Base-by-base conservation (phyloP, 1,140 invertebrate species). In the Xylocopa sonorina region DNA sequence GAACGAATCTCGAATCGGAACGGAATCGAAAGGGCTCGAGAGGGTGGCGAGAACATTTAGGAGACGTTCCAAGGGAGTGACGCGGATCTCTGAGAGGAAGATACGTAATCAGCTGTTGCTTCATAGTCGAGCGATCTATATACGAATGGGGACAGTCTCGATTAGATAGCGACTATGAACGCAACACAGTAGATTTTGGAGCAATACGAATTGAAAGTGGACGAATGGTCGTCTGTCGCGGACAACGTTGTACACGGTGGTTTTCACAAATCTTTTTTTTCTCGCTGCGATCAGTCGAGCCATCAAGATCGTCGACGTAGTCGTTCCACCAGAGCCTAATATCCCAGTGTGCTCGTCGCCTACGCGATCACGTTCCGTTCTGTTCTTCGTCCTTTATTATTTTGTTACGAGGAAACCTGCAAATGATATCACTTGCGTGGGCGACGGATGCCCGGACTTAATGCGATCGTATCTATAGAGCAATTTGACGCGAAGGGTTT, bases 61-160 rank as follows among this genome's bases (percentile, higher is more conserved):
- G 29, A 58, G 29, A 58, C 29, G 29, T 58, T 58, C 29, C 12
- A 58, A 32, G 18, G 18, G 29, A 34, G 1, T n/a, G n/a, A n/a
- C n/a, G n/a, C n/a, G n/a, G n/a, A n/a, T n/a, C n/a, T n/a, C n/a
- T n/a, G n/a, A n/a, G n/a, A n/a, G n/a, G n/a, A n/a, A n/a, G n/a
- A n/a, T n/a, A n/a, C n/a, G n/a, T n/a, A n/a, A n/a, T 58, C 29
- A 58, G 29, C 32, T 58, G 18, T 58, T 58, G 55, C 55, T 32
- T 18, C 29, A 58, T 34, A 58, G 29, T 34, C 29, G 55, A 14
- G 29, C 29, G 32, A 34, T 34, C 18, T 24, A n/a, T n/a, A n/a
- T n/a, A 34, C 29, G 29, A 58, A 58, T 18, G 55, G 55, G 55
- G 18, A 34, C 32, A 21, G 55, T 58, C 14, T 58, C 27, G 55